Percentiles rank a stretch among this genome's conserved stretches.
Evolutionary conservation across 2,888 invertebrate genomes (phyloP).

Genomic region (Lepidonotus clava): DNA sequence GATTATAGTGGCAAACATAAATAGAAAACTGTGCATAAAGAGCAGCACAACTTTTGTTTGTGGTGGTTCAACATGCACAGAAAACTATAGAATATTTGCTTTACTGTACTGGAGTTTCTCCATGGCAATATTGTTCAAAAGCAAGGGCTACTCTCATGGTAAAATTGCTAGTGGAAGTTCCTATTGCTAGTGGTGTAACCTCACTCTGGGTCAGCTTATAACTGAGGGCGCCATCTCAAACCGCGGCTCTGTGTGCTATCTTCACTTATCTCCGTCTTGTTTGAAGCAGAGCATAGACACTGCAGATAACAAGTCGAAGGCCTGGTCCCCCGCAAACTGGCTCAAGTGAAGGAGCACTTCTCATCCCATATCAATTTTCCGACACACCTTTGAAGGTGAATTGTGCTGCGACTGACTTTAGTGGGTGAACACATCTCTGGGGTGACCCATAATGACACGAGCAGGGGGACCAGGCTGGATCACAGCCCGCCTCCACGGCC

Average conservation of each 20-base stretch:
- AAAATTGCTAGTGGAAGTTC: too few species aligned
- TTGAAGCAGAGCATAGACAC: constrained; percentile 21
- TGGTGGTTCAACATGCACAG: too few species aligned
- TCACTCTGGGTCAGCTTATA: too few species aligned
- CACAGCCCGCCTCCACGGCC: not conserved
- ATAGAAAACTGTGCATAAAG: too few species aligned
- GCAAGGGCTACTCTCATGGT: too few species aligned
- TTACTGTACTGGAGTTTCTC: too few species aligned
- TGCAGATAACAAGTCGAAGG: constrained; percentile 4
- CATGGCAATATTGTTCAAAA: too few species aligned
- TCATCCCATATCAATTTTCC: constrained; percentile 45
- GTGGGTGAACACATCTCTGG: constrained; percentile 25
- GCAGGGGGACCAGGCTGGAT: not conserved
- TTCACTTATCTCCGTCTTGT: not conserved
- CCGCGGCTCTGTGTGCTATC: not conserved
- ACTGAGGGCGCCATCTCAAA: not conserved
- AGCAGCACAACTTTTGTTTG: too few species aligned
- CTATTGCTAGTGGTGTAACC: too few species aligned
- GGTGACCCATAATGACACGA: constrained; percentile 11
- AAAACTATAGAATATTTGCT: too few species aligned
- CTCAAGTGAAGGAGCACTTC: constrained; percentile 25
- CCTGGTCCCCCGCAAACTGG: constrained; percentile 1
- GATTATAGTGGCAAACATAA: too few species aligned
- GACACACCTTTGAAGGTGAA: constrained; percentile 41
- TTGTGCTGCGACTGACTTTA: constrained; percentile 8